Evolutionary conservation across 2,888 invertebrate genomes (phyloP).

Genomic region (Parascotia fuliginaria): DNA sequence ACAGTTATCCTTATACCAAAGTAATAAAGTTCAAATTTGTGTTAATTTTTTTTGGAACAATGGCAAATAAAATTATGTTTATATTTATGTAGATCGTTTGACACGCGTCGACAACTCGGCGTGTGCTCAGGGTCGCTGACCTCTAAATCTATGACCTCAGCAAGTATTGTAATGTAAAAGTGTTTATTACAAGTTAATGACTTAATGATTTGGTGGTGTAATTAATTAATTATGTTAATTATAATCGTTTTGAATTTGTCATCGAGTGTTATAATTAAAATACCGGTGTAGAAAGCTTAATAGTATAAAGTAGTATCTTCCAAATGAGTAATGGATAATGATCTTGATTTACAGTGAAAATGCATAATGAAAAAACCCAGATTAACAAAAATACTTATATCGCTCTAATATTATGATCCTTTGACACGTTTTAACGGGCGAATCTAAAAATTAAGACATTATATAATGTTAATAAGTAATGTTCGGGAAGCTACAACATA

Average conservation of each 20-base stretch:
- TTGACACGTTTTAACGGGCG: too few relatives aligned
- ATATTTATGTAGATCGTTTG: constrained; percentile 60
- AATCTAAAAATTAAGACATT: too few relatives aligned
- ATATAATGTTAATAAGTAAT: too few relatives aligned
- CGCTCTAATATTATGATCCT: too few relatives aligned
- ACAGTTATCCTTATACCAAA: constrained; percentile 7
- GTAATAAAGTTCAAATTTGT: constrained; percentile 38
- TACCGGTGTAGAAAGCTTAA: too few relatives aligned
- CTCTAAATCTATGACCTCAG: constrained; percentile 62
- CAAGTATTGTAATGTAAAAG: constrained; percentile 39
- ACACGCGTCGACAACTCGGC: constrained; percentile 64
- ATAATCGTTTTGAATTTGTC: constrained; percentile 25
- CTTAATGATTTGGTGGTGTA: constrained; percentile 37
- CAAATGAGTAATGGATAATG: too few relatives aligned
- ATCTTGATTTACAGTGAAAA: too few relatives aligned
- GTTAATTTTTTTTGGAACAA: constrained; percentile 15
- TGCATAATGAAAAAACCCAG: too few relatives aligned
- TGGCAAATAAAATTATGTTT: constrained; percentile 32
- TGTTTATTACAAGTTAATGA: constrained; percentile 41
- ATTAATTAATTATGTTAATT: constrained; percentile 39
- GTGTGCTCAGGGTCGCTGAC: constrained; percentile 50
- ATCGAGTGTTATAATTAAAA: constrained; percentile 1
- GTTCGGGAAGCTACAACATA: too few relatives aligned
- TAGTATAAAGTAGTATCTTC: too few relatives aligned
- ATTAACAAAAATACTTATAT: too few relatives aligned